Evolutionary conservation across 2,797 vertebrate species (phyloP), one percentile per base, ranked within the genome.

Genomic region (Chiloscyllium punctatum): DNA sequence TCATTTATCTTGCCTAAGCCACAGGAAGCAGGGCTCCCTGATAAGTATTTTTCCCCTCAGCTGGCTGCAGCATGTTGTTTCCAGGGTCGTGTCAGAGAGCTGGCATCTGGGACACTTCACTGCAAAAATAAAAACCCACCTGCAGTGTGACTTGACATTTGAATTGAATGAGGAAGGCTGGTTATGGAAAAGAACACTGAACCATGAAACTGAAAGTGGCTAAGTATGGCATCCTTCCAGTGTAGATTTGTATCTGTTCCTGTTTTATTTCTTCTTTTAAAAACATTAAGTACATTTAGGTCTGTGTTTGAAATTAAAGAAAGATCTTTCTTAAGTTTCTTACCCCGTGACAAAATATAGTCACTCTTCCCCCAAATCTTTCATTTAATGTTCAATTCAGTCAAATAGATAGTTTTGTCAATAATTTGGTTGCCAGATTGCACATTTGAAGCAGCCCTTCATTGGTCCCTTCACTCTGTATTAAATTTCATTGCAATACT

Each of bases 61-160:
- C 42, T 53, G 71, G 94, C 94, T 95, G 94, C 27, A 74, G 30
- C 71, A 51, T 53, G 42, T 48, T 77, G 94, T 95, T 95, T 95
- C 94, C 71, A 77, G 71, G 94, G 94, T 72, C 33, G 30, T 95
- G 94, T 95, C 94, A 53, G 69, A 48, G 27, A 95, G 71, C 48
- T 95, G 94, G 71, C 94, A 57, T 95, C 92, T 72, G 68, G 92
- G 92, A 94, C 68, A 72, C 42, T 51, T 94, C 71, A 95, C 13
- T 95, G 94, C 94, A 57, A 53, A 77, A 95, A 95, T 33, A 53
- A 53, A 37, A 94, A 94, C 42, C 94, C 94, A 74, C 94, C 94
- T 95, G 94, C 48, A 21, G 90, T 21, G 90, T n/a, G 37, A 42
- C n/a, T 92, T 92, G 90, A 92, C 90, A 92, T 92, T 92, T 92